Evolutionary conservation across 2,888 invertebrate species (phyloP), one percentile per base, ranked within the genome.

Genomic region (Meteorus colon): DNA sequence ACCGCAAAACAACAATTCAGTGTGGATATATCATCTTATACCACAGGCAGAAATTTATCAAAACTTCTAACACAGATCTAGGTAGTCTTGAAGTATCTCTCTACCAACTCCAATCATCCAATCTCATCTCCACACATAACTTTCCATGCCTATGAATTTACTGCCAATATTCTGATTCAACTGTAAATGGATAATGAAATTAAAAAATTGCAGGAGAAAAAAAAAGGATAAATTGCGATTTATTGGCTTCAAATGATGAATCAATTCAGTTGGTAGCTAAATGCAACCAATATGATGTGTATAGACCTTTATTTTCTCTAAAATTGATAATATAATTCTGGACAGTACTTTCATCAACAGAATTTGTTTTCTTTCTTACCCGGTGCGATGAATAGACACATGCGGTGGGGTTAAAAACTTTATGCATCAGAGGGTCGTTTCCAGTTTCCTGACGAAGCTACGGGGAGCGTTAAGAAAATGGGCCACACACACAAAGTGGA

Each of bases 391-490:
- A 62, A 63, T 63, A 63, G n/a, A 63, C 16, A 63, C 31, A 31
- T 8, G 16, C 24, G 29, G n/a, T 51, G n/a, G n/a, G 51, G 31
- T 69, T 69, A 34, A 69, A 34, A 55, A 55, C 51, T 69, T 69
- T 69, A 48, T 55, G 67, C 14, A 29, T 65, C 41, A 34, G 65
- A 31, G n/a, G 4, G 51, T 67, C 41, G 48, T 45, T 45, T 19
- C 8, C 41, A 31, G n/a, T 69, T 69, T 69, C 31, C 55, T 29
- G 55, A 37, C 37, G 37, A 59, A 63, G 63, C 48, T 45, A 34
- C 24, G 4, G 41, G 31, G 37, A 41, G 62, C 31, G 10, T 37
- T 51, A n/a, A 60, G 31, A 48, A 48, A 45, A 72, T 72, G 45
- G 63, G 45, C 41, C 29, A 29, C 16, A 31, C 19, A 12, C 31